Evolutionary conservation across 2,797 vertebrate species (phyloP), one percentile per base, ranked within the genome.

Genomic region (Sebastes minor): DNA sequence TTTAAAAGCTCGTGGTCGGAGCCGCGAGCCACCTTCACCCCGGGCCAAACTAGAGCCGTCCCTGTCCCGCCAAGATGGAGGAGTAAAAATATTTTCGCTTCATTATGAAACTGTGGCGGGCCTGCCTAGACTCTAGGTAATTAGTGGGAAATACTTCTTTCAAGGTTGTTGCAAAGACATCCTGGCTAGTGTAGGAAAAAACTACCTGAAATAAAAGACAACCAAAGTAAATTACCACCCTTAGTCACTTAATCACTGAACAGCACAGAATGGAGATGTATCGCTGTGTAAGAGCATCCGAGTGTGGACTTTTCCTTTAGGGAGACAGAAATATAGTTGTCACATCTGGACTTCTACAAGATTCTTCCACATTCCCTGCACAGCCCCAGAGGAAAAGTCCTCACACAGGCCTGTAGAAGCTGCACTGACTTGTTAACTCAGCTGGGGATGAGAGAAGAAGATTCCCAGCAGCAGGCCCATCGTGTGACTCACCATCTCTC

Each of bases 321-420:
- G 52, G 18, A 77, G 46, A 64, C 70, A 82, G 8, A 80, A 63
- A 78, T 76, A 69, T 5, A 78, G 63, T 60, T 78, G 74, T 86
- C 79, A 84, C 76, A 78, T 81, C 67, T 86, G 83, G 83, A 74
- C 73, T 73, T 71, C 2, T 65, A 46, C 32, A 53, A 33, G 10
- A 42, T 57, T 64, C 61, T 20, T 71, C 62, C 57, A 72, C 68
- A 20, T 73, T 81, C 22, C 8, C 70, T 56, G 27, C 66, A 66
- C 38, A 32, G 56, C 74, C 72, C 61, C 57, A 18, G 38, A 80
- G 74, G 71, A 76, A 30, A 25, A 18, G 11, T 28, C 28, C 22
- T 67, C 79, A 35, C 81, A 65, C 60, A 64, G 23, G 68, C 52
- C 57, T 23, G 62, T 6, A 53, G 33, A 81, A 53, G 64, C 77